Conservation (phyloP, 2,888 invertebrate species). For the Petrophora chlorosata region DNA sequence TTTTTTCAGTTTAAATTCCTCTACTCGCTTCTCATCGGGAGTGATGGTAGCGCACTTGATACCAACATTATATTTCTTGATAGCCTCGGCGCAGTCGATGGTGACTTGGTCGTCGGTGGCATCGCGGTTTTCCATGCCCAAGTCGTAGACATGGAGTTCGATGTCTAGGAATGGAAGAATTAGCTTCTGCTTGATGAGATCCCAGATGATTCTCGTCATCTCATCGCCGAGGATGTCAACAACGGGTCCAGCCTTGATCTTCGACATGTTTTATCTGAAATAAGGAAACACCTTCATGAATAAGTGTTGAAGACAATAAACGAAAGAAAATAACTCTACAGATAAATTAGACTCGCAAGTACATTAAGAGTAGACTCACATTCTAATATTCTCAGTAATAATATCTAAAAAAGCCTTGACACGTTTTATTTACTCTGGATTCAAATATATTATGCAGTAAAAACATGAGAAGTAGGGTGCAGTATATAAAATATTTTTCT, state of each 20-base stretch:
- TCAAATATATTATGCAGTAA: too few species aligned
- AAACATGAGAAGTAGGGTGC: too few species aligned
- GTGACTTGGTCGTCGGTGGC: slow-evolving; percentile 97
- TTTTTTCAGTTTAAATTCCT: slow-evolving; percentile 93
- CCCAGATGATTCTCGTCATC: slow-evolving; percentile 99
- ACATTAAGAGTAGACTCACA: too few species aligned
- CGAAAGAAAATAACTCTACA: too few species aligned
- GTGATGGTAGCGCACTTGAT: slow-evolving; percentile 99
- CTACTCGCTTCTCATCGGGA: slow-evolving; percentile 97
- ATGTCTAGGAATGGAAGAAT: slow-evolving; percentile 98
- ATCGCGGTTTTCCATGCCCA: slow-evolving; percentile 97
- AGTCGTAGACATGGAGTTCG: slow-evolving; percentile 96
- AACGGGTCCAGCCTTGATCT: slow-evolving; percentile 93
- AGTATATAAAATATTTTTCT: too few species aligned
- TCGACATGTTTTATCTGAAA: slow-evolving; percentile 77
- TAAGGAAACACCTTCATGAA: slow-evolving; percentile 23
- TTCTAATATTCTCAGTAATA: too few species aligned
- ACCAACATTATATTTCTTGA: slow-evolving; percentile 98
- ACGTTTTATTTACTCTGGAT: too few species aligned
- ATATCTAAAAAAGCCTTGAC: too few species aligned
- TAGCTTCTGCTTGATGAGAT: slow-evolving; percentile 97
- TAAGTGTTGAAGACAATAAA: too few species aligned
- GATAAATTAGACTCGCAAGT: not conserved
- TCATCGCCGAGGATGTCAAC: slow-evolving; percentile 98
- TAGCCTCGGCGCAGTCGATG: slow-evolving; percentile 97